phyloP scores from a whole-genome alignment of 2,888 invertebrate species.

The Pristionchus mayeri region DNA sequence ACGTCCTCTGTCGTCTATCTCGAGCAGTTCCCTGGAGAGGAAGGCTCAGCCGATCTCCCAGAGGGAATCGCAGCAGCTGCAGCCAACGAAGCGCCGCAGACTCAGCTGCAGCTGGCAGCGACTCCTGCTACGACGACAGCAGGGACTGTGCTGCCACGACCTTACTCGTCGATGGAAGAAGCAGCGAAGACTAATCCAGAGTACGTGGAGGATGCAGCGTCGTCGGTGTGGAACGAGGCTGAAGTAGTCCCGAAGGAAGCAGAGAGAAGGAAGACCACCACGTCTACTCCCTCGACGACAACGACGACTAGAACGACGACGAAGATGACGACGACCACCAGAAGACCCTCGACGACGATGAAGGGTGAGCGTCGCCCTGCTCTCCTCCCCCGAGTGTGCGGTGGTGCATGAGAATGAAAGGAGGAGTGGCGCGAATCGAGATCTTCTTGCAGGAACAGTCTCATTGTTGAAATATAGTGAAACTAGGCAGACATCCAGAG shows the following conservation, averaged over 20 bases:
- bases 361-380: conserved; percentile 49
- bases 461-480: not conserved
- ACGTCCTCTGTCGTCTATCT: conserved; percentile 37
- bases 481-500: not conserved
- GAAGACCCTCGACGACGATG: conserved; percentile 38
- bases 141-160: conserved; percentile 60
- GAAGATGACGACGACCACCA: conserved; percentile 41
- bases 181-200: conserved; percentile 66
- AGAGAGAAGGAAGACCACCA: conserved; percentile 30
- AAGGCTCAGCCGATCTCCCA: conserved; percentile 56
- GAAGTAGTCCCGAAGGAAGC: conserved; percentile 47
- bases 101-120: conserved; percentile 13
- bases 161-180: conserved; percentile 63
- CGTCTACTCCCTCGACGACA: conserved; percentile 49
- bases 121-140: conserved; percentile 53
- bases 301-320: conserved; percentile 47
- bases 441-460: not conserved
- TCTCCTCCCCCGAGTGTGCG: conserved; percentile 47
- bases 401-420: not conserved
- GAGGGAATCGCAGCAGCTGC: not conserved
- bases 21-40: conserved; percentile 33
- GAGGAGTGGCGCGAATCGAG: conserved; percentile 9
- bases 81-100: not conserved
- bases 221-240: conserved; percentile 62
- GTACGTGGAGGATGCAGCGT: conserved; percentile 59